Percentiles rank a stretch among this genome's conserved stretches.
Evolutionary conservation across 2,113 vertebrate species (phyloP).

Genomic region (Alexandromys fortis): DNA sequence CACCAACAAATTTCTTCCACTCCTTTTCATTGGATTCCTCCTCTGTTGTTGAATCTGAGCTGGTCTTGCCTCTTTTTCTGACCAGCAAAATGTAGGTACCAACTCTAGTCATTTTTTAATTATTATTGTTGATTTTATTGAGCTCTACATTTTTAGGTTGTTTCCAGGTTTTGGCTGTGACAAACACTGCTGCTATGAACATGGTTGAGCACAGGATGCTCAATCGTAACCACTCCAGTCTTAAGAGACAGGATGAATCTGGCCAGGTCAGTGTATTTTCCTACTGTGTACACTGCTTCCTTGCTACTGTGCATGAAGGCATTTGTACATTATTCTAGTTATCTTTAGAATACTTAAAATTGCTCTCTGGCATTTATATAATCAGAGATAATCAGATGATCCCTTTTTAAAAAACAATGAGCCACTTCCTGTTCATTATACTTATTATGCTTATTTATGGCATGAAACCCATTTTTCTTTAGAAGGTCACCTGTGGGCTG

Average conservation of each 20-base stretch:
- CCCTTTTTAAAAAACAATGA: conserved; percentile 68
- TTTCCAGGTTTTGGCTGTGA: too few species aligned
- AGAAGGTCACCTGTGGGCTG: conserved; percentile 69
- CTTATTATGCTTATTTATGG: conserved; percentile 72
- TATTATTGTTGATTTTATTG: too few species aligned
- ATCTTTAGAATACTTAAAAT: conserved; percentile 81
- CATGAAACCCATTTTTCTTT: conserved; percentile 63
- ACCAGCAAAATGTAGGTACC: not conserved
- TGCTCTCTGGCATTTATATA: conserved; percentile 69
- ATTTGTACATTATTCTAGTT: conserved; percentile 74
- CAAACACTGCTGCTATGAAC: too few species aligned
- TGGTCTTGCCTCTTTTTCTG: not conserved
- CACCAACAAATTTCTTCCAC: not conserved
- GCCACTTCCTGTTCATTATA: conserved; percentile 71
- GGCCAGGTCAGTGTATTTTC: conserved; percentile 49
- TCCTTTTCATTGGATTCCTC: not conserved
- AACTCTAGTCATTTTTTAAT: not conserved
- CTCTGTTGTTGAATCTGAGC: not conserved
- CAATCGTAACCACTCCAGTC: too few species aligned
- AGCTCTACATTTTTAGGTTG: too few species aligned
- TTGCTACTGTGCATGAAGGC: conserved; percentile 55
- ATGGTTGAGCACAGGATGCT: too few species aligned
- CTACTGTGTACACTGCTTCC: not conserved
- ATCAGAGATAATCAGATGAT: conserved; percentile 72
- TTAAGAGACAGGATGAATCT: not conserved